Conservation (phyloP, 2,888 invertebrate species). For the Phalangium opilio region DNA sequence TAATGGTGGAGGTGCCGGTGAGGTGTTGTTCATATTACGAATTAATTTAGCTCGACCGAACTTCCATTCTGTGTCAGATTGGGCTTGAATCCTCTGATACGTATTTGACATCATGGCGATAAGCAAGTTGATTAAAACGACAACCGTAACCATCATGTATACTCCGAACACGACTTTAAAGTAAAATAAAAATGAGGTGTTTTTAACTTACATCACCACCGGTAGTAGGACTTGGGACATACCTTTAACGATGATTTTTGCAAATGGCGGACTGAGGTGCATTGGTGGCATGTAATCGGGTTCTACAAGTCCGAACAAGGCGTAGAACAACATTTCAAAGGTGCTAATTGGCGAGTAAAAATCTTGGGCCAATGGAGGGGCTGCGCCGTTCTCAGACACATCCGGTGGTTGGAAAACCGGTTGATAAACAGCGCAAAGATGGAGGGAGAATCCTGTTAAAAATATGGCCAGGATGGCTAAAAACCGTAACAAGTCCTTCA, state of each 20-base stretch:
- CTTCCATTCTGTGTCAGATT: slow-evolving; percentile 99
- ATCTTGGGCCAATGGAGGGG: slow-evolving; percentile 19
- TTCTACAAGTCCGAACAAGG: slow-evolving; percentile 84
- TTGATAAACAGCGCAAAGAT: slow-evolving; percentile 72
- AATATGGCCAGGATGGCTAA: slow-evolving; percentile 94
- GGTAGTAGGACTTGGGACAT: too few relatives aligned
- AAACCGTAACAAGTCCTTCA: slow-evolving; percentile 39
- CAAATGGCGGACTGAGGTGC: slow-evolving; percentile 34
- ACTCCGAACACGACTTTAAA: slow-evolving; percentile 65
- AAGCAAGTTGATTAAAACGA: slow-evolving; percentile 94
- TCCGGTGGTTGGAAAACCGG: slow-evolving; percentile 37
- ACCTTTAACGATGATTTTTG: slow-evolving; percentile 27
- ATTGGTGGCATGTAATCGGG: slow-evolving; percentile 40
- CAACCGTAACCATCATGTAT: slow-evolving; percentile 94
- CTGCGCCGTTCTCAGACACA: slow-evolving; percentile 20
- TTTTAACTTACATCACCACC: too few relatives aligned
- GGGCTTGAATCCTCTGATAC: slow-evolving; percentile 96
- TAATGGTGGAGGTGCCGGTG: slow-evolving; percentile 91
- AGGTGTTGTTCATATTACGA: slow-evolving; percentile 93
- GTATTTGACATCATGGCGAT: slow-evolving; percentile 99
- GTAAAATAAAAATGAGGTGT: too few relatives aligned
- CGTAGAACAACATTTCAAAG: slow-evolving; percentile 94
- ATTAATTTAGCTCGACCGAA: slow-evolving; percentile 96
- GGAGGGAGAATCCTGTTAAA: slow-evolving; percentile 96
- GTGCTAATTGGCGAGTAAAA: slow-evolving; percentile 73